Evolutionary conservation across 2,888 invertebrate genomes (phyloP).

Genomic region (Perdita meconis): DNA sequence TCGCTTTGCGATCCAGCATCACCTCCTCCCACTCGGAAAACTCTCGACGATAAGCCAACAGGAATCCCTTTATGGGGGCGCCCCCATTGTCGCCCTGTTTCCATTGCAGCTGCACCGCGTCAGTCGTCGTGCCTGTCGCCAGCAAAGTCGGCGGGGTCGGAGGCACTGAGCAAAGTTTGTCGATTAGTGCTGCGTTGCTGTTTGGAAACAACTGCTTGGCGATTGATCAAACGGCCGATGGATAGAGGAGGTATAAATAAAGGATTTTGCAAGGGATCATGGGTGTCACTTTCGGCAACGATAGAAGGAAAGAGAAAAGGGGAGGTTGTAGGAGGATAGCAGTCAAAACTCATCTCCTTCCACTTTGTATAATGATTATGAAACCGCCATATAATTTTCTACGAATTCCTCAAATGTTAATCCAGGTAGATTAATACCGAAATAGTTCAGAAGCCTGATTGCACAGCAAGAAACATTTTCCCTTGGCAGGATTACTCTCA

Average conservation of each 20-base stretch:
- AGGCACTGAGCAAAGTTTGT: constrained; percentile 85
- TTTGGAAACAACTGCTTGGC: constrained; percentile 2
- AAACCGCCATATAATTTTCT: no score
- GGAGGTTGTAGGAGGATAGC: no score
- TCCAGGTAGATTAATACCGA: no score
- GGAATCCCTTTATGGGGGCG: constrained; percentile 85
- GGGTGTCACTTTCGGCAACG: neutral
- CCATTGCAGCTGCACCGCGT: constrained; percentile 86
- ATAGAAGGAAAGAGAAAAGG: neutral
- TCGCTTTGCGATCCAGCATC: constrained; percentile 84
- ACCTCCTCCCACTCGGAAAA: constrained; percentile 86
- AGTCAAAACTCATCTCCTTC: no score
- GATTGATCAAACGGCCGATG: constrained; percentile 17
- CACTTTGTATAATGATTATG: no score
- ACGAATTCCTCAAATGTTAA: no score
- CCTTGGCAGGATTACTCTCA: no score
- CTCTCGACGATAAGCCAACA: constrained; percentile 85
- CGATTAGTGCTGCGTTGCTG: constrained; percentile 70
- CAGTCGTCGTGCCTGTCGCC: constrained; percentile 85
- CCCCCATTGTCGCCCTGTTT: constrained; percentile 86
- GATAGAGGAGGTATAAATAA: neutral
- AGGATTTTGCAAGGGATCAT: neutral
- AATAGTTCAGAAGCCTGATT: no score
- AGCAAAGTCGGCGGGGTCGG: constrained; percentile 86
- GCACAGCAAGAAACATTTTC: no score